These are phyloP conservation scores for Mamestra configurata DNA, from an alignment of 1,140 invertebrate species.

Conservation along the genomic window DNA sequence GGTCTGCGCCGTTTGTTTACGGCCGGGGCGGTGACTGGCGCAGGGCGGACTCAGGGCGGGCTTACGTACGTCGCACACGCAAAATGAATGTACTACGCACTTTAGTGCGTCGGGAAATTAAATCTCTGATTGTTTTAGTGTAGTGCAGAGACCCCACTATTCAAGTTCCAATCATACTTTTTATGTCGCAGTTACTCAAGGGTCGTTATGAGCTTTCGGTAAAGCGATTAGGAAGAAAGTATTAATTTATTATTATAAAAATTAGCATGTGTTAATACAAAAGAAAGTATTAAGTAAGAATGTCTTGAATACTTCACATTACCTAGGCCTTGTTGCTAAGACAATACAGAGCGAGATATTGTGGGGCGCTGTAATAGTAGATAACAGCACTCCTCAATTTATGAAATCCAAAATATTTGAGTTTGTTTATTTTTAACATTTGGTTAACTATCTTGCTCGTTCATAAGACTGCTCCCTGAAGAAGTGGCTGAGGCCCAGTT, in stretches of 20 bases:
- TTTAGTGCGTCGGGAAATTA: conserved; percentile 65
- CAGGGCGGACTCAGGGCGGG: conserved; percentile 80
- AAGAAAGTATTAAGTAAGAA: too few species aligned
- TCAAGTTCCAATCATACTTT: neutral
- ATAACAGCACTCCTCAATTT: too few species aligned
- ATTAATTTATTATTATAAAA: neutral
- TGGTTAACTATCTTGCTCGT: too few species aligned
- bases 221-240: neutral
- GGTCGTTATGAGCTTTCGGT: neutral
- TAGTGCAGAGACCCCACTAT: neutral
- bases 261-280: too few species aligned
- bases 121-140: conserved; percentile 56
- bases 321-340: too few species aligned
- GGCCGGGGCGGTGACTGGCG: conserved; percentile 74
- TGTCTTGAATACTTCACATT: too few species aligned
- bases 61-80: conserved; percentile 61
- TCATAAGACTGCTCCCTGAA: too few species aligned
- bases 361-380: too few species aligned
- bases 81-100: conserved; percentile 72
- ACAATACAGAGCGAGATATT: too few species aligned
- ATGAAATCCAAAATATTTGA: too few species aligned
- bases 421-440: too few species aligned
- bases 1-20: conserved; percentile 76
- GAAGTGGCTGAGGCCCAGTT: too few species aligned
- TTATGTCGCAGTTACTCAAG: neutral